Conservation (phyloP, 2,113 vertebrate genomes). For the Vimba vimba region DNA sequence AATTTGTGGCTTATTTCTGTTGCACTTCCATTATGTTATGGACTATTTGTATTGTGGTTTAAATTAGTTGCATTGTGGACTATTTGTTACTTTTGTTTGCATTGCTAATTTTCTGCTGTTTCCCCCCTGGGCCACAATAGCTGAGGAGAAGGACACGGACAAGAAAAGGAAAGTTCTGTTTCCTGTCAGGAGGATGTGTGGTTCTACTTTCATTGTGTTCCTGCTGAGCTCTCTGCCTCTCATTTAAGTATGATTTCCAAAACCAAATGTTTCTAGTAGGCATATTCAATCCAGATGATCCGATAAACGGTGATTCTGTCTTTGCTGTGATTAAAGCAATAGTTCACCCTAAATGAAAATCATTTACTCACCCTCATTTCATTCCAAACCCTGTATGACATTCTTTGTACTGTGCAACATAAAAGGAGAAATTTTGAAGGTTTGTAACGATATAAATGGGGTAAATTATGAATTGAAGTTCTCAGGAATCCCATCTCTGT, state of each 20-base stretch:
- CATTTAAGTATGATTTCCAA: background rate
- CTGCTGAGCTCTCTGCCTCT: background rate
- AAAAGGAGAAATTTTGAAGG: background rate
- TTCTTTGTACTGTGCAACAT: background rate
- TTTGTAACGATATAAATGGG: background rate
- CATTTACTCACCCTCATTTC: background rate
- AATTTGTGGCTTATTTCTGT: background rate
- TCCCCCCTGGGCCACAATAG: background rate
- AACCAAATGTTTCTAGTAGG: background rate
- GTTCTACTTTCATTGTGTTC: background rate
- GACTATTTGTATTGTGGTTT: background rate
- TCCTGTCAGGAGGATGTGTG: background rate
- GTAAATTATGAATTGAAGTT: background rate
- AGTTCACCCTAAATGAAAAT: slow-evolving; percentile 3
- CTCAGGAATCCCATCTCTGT: background rate
- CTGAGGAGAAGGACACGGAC: background rate
- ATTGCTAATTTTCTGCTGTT: background rate
- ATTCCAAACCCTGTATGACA: background rate
- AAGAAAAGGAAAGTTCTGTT: background rate
- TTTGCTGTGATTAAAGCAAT: slow-evolving; percentile 15
- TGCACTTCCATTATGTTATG: background rate
- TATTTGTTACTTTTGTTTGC: slow-evolving; percentile 9
- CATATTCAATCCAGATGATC: background rate
- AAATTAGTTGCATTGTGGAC: background rate
- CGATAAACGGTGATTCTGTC: background rate